Evolutionary conservation across 2,113 vertebrate genomes (phyloP), one percentile per base, ranked within the genome.

Genomic region (Gallinago undulata): DNA sequence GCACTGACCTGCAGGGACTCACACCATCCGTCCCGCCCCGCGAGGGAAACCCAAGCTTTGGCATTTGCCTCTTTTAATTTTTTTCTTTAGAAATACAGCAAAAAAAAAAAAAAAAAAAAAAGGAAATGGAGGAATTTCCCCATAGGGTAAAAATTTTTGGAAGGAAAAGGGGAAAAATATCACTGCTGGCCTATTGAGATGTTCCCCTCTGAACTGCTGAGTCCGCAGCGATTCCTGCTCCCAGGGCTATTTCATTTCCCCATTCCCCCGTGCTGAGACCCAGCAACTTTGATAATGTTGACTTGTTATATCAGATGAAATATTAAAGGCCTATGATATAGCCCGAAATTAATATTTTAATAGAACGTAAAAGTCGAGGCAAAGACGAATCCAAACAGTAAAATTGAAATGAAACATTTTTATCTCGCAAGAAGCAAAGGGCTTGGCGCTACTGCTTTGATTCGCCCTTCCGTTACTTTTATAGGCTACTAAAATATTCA

Each of bases 401-500:
- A 94, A 81, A 79, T 1, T 6, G 69, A 93, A 96, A 94, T 82
- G 84, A 93, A 87, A 95, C 39, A 10, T 92, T 94, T 96, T 84
- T 64, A 62, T 87, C 94, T 91, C 3, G 0, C 89, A 74, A 48
- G 86, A 67, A 84, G 64, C 51, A 94, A 90, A 53, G 50, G 81
- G 68, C 51, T 84, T 6, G 84, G 62, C 13, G 30, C 77, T 57
- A 3, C 43, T 3, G 93, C 93, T 94, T 64, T 12, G 86, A 79
- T 78, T 64, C 14, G 8, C 64, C 91, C 93, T 96, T 81, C 95
- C 64, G 0, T 75, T 89, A 39, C 89, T 89, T 95, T 95, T 84
- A 89, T 89, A 60, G 1, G 13, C 89, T 86, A 87, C 59, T 96
- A 60, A 97, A 97, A 96, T 96, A 97, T 96, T 96, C 35, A 94